These are phyloP conservation scores for Lates japonicus DNA, from an alignment of 2,797 vertebrate genomes.

Conservation along the genomic window DNA sequence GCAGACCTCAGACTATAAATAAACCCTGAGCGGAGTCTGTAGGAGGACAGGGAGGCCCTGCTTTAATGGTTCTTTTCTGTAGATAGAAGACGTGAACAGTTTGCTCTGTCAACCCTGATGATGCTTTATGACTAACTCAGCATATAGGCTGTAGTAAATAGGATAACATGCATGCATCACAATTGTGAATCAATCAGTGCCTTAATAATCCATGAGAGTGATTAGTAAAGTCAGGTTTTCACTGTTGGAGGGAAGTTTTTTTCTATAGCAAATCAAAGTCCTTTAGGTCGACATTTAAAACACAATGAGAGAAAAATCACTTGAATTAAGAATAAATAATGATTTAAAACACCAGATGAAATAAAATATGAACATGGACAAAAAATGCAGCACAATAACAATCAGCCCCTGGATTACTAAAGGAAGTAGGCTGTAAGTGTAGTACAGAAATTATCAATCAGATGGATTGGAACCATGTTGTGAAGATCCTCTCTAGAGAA, in stretches of 20 bases:
- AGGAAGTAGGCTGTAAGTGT: too few species aligned
- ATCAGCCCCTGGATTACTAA: not conserved
- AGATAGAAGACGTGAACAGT: not conserved
- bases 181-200: fast-evolving
- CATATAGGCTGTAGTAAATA: not conserved
- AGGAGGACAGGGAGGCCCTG: constrained; percentile 11
- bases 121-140: not conserved
- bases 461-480: not conserved
- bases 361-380: not conserved
- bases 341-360: not conserved
- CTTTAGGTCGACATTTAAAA: not conserved
- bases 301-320: not conserved
- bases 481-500: not conserved
- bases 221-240: not conserved
- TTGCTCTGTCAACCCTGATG: not conserved
- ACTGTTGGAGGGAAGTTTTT: not conserved
- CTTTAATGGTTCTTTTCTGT: not conserved
- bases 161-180: not conserved
- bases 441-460: not conserved
- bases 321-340: not conserved
- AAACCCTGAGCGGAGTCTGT: constrained; percentile 26
- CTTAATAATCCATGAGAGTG: not conserved
- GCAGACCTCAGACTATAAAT: constrained; percentile 43
- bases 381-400: not conserved
- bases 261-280: not conserved